Percentiles rank a stretch among this genome's conserved stretches.
phyloP scores from a whole-genome alignment of 2,888 invertebrate genomes.

The Drosophila flavopinicola region DNA sequence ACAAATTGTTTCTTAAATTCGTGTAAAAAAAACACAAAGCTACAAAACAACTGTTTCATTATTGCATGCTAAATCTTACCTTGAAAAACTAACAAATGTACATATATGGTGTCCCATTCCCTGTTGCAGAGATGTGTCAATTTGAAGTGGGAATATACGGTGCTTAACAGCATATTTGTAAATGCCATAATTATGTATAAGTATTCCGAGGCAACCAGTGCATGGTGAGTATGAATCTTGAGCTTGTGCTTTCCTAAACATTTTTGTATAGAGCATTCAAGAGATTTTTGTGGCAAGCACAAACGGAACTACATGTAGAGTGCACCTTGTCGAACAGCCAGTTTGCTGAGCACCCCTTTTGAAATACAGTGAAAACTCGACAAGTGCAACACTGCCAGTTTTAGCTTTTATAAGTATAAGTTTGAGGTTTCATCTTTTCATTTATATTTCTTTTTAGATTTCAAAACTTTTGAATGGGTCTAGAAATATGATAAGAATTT shows the following conservation, averaged over 20 bases:
- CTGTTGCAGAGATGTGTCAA: conserved; percentile 19
- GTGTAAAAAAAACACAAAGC: conserved; percentile 78
- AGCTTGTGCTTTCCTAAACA: conserved; percentile 5
- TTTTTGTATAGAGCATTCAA: conserved; percentile 1
- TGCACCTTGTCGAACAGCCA: conserved; percentile 12
- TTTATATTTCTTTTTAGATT: too few relatives aligned
- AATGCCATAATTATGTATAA: background rate
- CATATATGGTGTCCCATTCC: conserved; percentile 8
- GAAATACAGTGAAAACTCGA: background rate
- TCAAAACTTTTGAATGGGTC: too few relatives aligned
- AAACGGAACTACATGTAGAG: conserved; percentile 24
- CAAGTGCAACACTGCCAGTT: background rate
- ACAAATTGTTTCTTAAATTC: conserved; percentile 81
- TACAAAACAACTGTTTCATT: conserved; percentile 41
- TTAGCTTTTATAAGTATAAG: background rate
- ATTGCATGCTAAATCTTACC: conserved; percentile 1
- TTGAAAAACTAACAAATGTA: background rate
- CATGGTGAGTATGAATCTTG: conserved; percentile 35
- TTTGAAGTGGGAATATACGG: conserved; percentile 2
- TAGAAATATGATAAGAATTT: too few relatives aligned
- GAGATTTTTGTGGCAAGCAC: conserved; percentile 15
- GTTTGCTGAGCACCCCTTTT: conserved; percentile 6
- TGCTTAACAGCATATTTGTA: background rate
- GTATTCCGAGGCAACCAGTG: conserved; percentile 14
- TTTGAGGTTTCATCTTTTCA: too few relatives aligned